Percentiles rank a stretch among this genome's conserved stretches.
phyloP scores from a whole-genome alignment of 2,888 invertebrate species.

The Halocaridina rubra region DNA sequence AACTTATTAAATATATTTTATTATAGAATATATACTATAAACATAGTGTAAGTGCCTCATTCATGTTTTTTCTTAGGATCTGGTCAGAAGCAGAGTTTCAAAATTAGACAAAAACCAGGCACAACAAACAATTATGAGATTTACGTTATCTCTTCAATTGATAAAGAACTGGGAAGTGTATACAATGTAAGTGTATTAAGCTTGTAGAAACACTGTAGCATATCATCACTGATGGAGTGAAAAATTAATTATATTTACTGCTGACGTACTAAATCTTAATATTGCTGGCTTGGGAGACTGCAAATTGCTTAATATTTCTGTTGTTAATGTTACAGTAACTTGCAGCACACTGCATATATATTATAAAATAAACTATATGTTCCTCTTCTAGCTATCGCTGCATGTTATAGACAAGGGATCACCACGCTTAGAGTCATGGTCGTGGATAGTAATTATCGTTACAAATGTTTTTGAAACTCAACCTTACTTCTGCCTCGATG shows the following conservation, averaged over 20 bases:
- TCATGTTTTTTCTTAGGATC: too few relatives aligned
- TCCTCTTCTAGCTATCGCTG: background rate
- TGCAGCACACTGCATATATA: too few relatives aligned
- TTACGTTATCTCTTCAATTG: background rate
- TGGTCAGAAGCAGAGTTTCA: background rate
- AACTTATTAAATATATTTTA: too few relatives aligned
- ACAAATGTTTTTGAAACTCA: background rate
- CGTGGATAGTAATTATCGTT: background rate
- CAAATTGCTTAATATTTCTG: too few relatives aligned
- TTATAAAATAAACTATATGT: too few relatives aligned
- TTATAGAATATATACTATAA: too few relatives aligned
- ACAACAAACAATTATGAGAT: background rate
- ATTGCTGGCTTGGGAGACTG: too few relatives aligned
- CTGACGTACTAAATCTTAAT: too few relatives aligned
- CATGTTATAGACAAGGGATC: background rate
- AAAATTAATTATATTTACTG: too few relatives aligned
- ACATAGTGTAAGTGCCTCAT: too few relatives aligned
- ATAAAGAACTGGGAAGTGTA: background rate
- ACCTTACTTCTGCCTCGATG: background rate
- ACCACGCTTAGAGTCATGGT: background rate
- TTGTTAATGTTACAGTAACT: too few relatives aligned
- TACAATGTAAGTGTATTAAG: conserved; percentile 9
- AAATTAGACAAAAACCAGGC: background rate
- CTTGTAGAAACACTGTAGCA: background rate
- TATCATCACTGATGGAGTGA: too few relatives aligned